phyloP scores from a whole-genome alignment of 2,888 invertebrate genomes.

The Graphium colonna region DNA sequence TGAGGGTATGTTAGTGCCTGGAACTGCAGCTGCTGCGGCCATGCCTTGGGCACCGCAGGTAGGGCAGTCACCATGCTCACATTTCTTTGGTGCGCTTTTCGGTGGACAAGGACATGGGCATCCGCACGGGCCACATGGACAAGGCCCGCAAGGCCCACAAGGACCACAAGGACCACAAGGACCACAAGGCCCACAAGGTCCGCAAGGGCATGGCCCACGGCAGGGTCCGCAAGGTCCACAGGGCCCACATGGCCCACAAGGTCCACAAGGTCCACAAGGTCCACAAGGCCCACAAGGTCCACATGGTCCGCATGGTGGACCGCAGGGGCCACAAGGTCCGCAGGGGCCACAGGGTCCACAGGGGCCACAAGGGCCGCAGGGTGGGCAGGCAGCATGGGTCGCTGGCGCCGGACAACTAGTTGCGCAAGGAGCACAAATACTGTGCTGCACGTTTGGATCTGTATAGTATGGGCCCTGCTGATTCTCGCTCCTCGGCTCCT shows the following conservation, averaged over 20 bases:
- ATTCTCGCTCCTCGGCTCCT: constrained; percentile 29
- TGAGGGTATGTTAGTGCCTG: constrained; percentile 4
- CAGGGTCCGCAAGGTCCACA: constrained; percentile 37
- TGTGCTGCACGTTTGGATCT: constrained; percentile 26
- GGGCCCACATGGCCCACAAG: constrained; percentile 31
- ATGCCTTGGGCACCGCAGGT: constrained; percentile 30
- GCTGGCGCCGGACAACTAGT: constrained; percentile 23
- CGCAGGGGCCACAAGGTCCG: constrained; percentile 35
- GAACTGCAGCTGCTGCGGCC: constrained; percentile 16
- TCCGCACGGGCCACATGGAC: constrained; percentile 16
- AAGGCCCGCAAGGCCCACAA: constrained; percentile 33
- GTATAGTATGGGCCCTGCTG: constrained; percentile 23
- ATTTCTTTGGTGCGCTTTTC: constrained; percentile 34
- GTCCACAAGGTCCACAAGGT: constrained; percentile 35
- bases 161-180: constrained; percentile 33
- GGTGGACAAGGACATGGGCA: constrained; percentile 25
- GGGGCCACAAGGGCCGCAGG: constrained; percentile 38
- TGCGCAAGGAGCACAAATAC: constrained; percentile 31
- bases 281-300: constrained; percentile 38
- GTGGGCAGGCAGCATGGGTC: constrained; percentile 27
- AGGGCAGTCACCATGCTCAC: constrained; percentile 33
- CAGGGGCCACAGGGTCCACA: constrained; percentile 37
- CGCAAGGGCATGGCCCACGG: constrained; percentile 42
- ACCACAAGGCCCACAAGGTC: constrained; percentile 35
- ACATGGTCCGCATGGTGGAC: constrained; percentile 34